These are phyloP conservation scores for Tinea pellionella DNA, from an alignment of 2,888 invertebrate genomes.

Conservation along the genomic window DNA sequence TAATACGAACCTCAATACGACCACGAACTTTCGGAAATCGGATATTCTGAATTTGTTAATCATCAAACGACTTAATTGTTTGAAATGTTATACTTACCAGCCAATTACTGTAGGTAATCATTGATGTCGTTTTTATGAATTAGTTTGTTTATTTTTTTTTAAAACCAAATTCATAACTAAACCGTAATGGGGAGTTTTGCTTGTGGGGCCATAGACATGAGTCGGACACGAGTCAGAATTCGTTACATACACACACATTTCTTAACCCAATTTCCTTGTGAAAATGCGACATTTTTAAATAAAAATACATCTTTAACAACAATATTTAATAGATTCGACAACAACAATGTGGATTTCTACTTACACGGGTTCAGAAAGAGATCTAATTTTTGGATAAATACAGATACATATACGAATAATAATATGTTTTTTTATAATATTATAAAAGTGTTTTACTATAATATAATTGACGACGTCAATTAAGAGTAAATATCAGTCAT, in stretches of 20 bases:
- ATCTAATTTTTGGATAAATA: conserved; percentile 8
- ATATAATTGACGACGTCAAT: not conserved
- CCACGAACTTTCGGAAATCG: not conserved
- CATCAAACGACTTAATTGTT: not conserved
- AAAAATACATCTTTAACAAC: conserved; percentile 30
- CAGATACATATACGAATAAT: conserved; percentile 21
- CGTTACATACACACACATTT: too few species aligned
- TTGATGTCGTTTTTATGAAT: too few species aligned
- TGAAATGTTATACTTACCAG: not conserved
- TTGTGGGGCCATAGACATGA: too few species aligned
- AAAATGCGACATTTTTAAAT: not conserved
- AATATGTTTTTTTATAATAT: conserved; percentile 19
- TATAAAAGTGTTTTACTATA: not conserved
- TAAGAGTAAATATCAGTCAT: not conserved
- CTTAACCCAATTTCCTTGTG: too few species aligned
- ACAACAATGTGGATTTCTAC: conserved; percentile 60
- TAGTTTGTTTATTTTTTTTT: too few species aligned
- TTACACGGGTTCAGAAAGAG: not conserved
- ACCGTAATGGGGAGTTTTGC: too few species aligned
- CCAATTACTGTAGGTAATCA: not conserved
- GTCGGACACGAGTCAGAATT: too few species aligned
- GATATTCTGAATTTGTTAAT: not conserved
- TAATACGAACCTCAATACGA: not conserved
- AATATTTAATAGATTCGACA: conserved; percentile 67
- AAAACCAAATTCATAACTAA: too few species aligned